Percentiles rank a stretch among this genome's conserved stretches.
Evolutionary conservation across 1,140 invertebrate genomes (phyloP).

Genomic region (Macrosteles quadrilineatus): DNA sequence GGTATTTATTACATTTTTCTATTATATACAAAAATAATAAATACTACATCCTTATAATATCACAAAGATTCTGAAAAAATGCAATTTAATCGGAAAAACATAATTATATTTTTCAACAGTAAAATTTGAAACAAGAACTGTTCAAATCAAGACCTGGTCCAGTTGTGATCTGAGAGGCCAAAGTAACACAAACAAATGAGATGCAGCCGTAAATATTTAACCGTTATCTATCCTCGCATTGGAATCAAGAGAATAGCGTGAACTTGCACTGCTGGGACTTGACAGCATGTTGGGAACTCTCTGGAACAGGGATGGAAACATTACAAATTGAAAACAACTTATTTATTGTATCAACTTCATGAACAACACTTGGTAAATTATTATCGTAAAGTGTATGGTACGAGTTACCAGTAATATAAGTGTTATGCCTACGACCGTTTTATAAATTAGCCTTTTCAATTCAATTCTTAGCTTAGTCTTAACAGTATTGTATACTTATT

Average conservation of each 20-base stretch:
- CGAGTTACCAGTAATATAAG: too few relatives aligned
- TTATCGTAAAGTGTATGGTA: too few relatives aligned
- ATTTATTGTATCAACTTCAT: too few relatives aligned
- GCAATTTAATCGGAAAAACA: background rate
- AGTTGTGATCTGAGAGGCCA: background rate
- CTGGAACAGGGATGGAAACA: too few relatives aligned
- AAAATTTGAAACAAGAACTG: background rate
- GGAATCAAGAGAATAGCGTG: conserved; percentile 3
- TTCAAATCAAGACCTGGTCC: conserved; percentile 14
- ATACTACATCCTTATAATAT: background rate
- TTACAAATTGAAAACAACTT: too few relatives aligned
- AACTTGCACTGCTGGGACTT: background rate
- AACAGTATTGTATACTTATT: too few relatives aligned
- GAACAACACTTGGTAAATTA: too few relatives aligned
- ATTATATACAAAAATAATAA: conserved; percentile 7
- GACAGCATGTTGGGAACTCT: too few relatives aligned
- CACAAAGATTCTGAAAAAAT: conserved; percentile 3
- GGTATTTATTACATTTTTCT: background rate
- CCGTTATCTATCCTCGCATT: background rate
- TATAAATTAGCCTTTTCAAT: too few relatives aligned
- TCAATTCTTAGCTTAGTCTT: too few relatives aligned
- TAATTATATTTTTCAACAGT: background rate
- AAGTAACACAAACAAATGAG: background rate
- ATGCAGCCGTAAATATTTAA: background rate
- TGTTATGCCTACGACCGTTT: too few relatives aligned